Percentiles rank a stretch among this genome's conserved stretches.
Conservation (phyloP, 2,797 vertebrate species). For the Lacerta agilis region DNA sequence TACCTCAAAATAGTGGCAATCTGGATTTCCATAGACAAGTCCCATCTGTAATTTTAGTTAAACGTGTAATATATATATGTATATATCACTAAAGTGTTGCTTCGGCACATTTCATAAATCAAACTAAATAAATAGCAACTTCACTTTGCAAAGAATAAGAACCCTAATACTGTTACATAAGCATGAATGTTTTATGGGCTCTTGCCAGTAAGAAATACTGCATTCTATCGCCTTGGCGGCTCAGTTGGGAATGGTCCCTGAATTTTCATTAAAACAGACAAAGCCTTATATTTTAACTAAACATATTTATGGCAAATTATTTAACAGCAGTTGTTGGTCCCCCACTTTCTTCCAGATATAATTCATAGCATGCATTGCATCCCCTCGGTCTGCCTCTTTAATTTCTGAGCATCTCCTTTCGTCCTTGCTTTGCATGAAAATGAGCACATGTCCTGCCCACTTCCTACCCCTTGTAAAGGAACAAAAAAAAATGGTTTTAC, state of each 20-base stretch:
- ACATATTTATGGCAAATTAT: slow-evolving; percentile 45
- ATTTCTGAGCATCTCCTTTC: slow-evolving; percentile 35
- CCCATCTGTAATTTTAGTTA: slow-evolving; percentile 18
- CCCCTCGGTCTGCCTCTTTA: slow-evolving; percentile 19
- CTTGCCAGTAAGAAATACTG: slow-evolving; percentile 34
- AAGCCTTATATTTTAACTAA: slow-evolving; percentile 49
- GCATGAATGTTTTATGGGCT: slow-evolving; percentile 49
- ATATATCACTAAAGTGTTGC: slow-evolving; percentile 8
- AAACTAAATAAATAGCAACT: slow-evolving; percentile 51
- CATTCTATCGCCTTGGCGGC: slow-evolving; percentile 6
- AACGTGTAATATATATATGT: not conserved
- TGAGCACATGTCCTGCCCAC: not conserved
- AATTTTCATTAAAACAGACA: slow-evolving; percentile 44
- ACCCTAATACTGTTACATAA: slow-evolving; percentile 42
- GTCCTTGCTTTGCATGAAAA: slow-evolving; percentile 6
- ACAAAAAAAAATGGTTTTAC: slow-evolving; percentile 16
- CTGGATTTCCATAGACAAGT: not conserved
- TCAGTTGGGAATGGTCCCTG: slow-evolving; percentile 37
- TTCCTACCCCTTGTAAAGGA: slow-evolving; percentile 26
- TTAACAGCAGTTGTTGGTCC: slow-evolving; percentile 24
- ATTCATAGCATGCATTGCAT: slow-evolving; percentile 23
- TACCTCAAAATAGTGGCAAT: too few relatives aligned
- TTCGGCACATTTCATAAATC: slow-evolving; percentile 34
- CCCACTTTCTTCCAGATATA: not conserved
- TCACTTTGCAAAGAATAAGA: slow-evolving; percentile 44